Base-by-base conservation (phyloP, 2,113 vertebrate species). In the Phaetusa simplex region DNA sequence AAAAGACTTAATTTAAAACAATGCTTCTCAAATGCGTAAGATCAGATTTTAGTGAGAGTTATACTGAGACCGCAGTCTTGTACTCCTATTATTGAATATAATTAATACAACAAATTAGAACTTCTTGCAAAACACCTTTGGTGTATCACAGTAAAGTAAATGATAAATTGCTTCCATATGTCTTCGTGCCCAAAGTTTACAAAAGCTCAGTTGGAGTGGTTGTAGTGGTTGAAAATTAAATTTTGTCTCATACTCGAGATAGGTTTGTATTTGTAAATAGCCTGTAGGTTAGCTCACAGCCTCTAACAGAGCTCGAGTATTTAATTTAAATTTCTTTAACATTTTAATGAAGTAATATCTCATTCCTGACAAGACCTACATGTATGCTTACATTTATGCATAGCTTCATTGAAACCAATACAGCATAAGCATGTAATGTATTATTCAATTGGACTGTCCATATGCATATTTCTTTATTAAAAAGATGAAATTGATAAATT, bases 271-370 rank as follows among this genome's bases (percentile, higher is more conserved):
- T 61, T 93, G 71, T 96, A 96, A 96, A 96, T 90, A 95, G 96
- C 95, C 96, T 52, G 71, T 95, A 96, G 96, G 78, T 93, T 96
- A 77, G 92, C 95, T 93, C 49, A 38, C 36, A 65, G 95, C 92
- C 74, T 89, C 49, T 67, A 83, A 42, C 70, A 70, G 74, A 94
- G 89, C 65, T 79, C 4, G 9, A 76, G 38, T 84, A 52, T 95
- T 94, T 93, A 82, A 95, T 95, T 96, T 94, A 88, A 93, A 96
- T 96, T 95, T 93, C 92, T 96, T 93, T 96, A 88, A 90, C 92
- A 82, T 97, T 97, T 93, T 97, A 96, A 97, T 96, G 90, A 96
- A 95, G 93, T 85, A 82, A 88, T 97, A 92, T 30, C 91, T 96
- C 88, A 95, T 93, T 94, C 49, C 58, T 97, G 93, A 93, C 91